Conservation (phyloP, 2,113 vertebrate species). For the Oenanthe melanoleuca region DNA sequence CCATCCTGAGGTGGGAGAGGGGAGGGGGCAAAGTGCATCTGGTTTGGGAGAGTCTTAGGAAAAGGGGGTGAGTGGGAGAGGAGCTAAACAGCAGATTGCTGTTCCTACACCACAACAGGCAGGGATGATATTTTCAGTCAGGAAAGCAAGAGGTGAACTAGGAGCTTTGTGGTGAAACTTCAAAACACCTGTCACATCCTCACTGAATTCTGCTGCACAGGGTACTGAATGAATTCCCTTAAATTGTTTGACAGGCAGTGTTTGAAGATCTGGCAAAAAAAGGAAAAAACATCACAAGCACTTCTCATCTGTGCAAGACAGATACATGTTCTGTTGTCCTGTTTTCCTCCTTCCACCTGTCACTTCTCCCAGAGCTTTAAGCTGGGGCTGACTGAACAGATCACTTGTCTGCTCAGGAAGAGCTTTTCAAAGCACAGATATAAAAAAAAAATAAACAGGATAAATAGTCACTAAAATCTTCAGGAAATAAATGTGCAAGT, state of each 20-base stretch:
- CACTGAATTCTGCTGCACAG: rapidly evolving
- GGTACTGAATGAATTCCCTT: background rate
- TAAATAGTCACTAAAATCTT: background rate
- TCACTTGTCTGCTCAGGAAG: background rate
- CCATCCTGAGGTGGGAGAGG: rapidly evolving
- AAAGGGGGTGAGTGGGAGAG: background rate
- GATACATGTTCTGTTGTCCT: background rate
- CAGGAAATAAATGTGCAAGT: background rate
- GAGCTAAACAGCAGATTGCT: background rate
- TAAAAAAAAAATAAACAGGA: background rate
- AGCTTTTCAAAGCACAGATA: background rate
- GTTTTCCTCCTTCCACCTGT: background rate
- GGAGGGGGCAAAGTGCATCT: rapidly evolving
- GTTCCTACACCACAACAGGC: background rate
- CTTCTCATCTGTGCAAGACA: background rate
- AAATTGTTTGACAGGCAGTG: background rate
- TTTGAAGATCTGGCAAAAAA: background rate
- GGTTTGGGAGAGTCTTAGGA: background rate
- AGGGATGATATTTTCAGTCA: background rate
- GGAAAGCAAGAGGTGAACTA: background rate
- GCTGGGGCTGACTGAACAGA: background rate
- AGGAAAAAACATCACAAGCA: background rate
- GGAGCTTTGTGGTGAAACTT: background rate
- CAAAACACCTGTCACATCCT: conserved; percentile 7
- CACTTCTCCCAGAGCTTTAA: background rate